A percentile compares a stretch with the other conserved stretches of the same genome.
These are phyloP conservation scores for Heteromurus nitidus DNA, from an alignment of 2,888 invertebrate species.

Conservation along the genomic window DNA sequence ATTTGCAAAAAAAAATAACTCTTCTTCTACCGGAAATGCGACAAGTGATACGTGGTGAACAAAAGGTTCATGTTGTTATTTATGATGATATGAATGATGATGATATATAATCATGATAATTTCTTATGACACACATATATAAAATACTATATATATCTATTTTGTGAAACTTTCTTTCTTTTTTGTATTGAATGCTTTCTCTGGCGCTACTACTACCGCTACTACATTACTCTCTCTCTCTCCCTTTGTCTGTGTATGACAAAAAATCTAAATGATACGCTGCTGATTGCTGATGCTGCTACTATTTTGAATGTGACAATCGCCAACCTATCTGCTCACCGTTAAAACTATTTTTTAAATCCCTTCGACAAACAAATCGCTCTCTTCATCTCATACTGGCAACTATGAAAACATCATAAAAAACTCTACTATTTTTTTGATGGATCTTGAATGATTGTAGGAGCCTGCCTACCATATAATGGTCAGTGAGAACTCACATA, in stretches of 20 bases:
- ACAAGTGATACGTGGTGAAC: too few relatives aligned
- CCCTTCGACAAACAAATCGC: not conserved
- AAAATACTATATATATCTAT: too few relatives aligned
- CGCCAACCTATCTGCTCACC: not conserved
- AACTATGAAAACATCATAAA: too few relatives aligned
- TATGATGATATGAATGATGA: too few relatives aligned
- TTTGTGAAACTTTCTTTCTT: slow-evolving; percentile 16
- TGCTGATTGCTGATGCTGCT: slow-evolving; percentile 55
- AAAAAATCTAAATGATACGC: slow-evolving; percentile 34
- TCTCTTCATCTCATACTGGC: too few relatives aligned
- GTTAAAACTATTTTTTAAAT: not conserved
- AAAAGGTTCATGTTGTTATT: too few relatives aligned
- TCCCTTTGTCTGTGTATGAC: too few relatives aligned
- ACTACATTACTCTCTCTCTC: slow-evolving; percentile 43
- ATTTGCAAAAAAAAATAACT: too few relatives aligned
- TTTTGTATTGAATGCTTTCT: slow-evolving; percentile 58
- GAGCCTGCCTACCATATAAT: slow-evolving; percentile 61
- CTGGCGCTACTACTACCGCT: slow-evolving; percentile 51
- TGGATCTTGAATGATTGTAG: slow-evolving; percentile 17
- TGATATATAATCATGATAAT: not conserved
- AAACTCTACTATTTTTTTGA: too few relatives aligned
- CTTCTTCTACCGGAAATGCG: too few relatives aligned
- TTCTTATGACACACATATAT: too few relatives aligned
- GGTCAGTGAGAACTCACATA: slow-evolving; percentile 65
- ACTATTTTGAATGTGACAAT: slow-evolving; percentile 32